Evolutionary conservation across 2,888 invertebrate genomes (phyloP), one percentile per base, ranked within the genome.

Genomic region (Xiphydria camelus): DNA sequence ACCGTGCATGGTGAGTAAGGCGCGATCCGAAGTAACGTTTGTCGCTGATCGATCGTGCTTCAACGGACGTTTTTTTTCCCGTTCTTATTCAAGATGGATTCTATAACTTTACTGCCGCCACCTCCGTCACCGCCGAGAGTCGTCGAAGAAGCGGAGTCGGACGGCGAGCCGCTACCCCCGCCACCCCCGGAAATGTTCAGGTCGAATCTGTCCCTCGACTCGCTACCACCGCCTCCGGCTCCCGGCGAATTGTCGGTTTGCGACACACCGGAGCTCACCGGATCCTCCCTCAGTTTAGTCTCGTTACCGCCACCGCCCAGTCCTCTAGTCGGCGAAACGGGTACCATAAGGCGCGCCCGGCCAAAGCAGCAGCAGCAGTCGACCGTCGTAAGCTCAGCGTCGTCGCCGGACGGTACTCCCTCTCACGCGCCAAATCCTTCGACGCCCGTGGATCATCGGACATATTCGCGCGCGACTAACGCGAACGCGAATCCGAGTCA

Each of bases 261-360:
- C 61, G 74, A 78, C 29, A 77, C 77, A 2, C 77, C 49, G 51
- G 85, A 86, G 47, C 74, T 86, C 5, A 81, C 83, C 7, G 89
- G 88, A 3, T 89, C 89, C 4, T 86, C 87, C 63, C 75, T 89
- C 20, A 85, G 84, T 34, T 67, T 86, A 47, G 82, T 81, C 59
- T 88, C 88, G 31, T 75, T 89, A 25, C 90, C 90, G 4, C 90
- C 89, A 5, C 88, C 88, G 1, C 89, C 89, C 2, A 81, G 83
- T 9, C 80, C 78, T 57, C 78, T 79, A 53, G 70, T 73, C 15
- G 78, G 80, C 4, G 75, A 75, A 45, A 74, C 75, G 2, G 77
- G 77, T 19, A 79, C 79, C 5, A 73, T 79, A 32, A 70, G 76
- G 37, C 74, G 78, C 12, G 70, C 75, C 26, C 69, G 77, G 41